Evolutionary conservation across 2,797 vertebrate species (phyloP).

Genomic region (Lutjanus campechanus): DNA sequence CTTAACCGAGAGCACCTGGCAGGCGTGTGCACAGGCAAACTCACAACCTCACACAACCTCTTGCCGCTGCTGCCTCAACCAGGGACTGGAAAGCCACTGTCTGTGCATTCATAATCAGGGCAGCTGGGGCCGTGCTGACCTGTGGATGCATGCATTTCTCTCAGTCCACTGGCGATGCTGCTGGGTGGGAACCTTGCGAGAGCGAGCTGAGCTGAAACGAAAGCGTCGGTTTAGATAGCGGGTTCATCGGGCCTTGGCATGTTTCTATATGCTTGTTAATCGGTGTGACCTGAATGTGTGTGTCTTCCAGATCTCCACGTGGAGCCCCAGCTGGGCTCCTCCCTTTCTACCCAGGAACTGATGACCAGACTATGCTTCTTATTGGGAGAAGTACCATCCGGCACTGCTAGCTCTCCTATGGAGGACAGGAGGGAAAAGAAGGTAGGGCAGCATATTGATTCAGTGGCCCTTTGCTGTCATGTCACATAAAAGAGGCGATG

Average conservation of each 20-base stretch:
- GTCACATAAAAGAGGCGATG: conserved; percentile 37
- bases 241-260: conserved; percentile 24
- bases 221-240: conserved; percentile 16
- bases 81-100: conserved; percentile 59
- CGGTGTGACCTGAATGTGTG: conserved; percentile 47
- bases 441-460: conserved; percentile 83
- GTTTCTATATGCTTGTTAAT: conserved; percentile 42
- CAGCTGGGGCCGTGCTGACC: conserved; percentile 68
- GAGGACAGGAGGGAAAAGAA: conserved; percentile 93
- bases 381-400: conserved; percentile 95
- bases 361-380: conserved; percentile 99
- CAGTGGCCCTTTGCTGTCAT: conserved; percentile 39
- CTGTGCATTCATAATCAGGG: conserved; percentile 67
- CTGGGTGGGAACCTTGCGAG: conserved; percentile 41
- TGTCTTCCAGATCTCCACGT: conserved; percentile 87
- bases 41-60: conserved; percentile 75
- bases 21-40: conserved; percentile 71
- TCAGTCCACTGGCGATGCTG: conserved; percentile 41
- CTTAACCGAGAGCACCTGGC: conserved; percentile 73
- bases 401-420: conserved; percentile 90
- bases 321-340: conserved; percentile 92
- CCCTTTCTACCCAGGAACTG: conserved; percentile 95
- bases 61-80: conserved; percentile 51
- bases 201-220: conserved; percentile 34
- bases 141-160: conserved; percentile 62